Evolutionary conservation across 2,113 vertebrate species (phyloP).

Genomic region (Asarcornis scutulata): DNA sequence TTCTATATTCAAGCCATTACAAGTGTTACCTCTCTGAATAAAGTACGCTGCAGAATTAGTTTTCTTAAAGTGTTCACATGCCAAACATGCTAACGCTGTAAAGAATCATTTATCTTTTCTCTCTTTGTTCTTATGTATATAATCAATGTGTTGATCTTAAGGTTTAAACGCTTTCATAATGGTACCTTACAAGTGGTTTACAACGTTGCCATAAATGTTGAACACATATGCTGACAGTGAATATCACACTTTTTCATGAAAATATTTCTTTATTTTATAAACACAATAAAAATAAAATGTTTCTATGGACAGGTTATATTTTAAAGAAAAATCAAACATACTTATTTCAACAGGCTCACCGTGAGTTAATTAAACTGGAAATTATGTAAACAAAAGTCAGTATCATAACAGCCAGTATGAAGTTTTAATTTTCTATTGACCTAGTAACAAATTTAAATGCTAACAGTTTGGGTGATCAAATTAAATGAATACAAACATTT

Average conservation of each 20-base stretch:
- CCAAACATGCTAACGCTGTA: background rate
- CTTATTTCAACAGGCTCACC: constrained; percentile 57
- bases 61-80: background rate
- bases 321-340: constrained; percentile 51
- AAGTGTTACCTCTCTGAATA: background rate
- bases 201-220: background rate
- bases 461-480: constrained; percentile 70
- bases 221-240: constrained; percentile 7
- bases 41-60: background rate
- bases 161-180: background rate
- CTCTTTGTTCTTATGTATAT: background rate
- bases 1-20: background rate
- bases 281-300: constrained; percentile 31
- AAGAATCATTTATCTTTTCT: background rate
- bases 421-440: constrained; percentile 61
- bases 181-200: background rate
- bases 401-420: constrained; percentile 13
- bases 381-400: constrained; percentile 47
- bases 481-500: constrained; percentile 76
- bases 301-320: background rate
- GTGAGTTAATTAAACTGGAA: constrained; percentile 51
- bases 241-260: background rate
- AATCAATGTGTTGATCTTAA: background rate
- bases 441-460: constrained; percentile 67
- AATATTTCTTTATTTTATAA: constrained; percentile 53